Evolutionary conservation across 2,113 vertebrate genomes (phyloP).

Genomic region (Psittacus erithacus): DNA sequence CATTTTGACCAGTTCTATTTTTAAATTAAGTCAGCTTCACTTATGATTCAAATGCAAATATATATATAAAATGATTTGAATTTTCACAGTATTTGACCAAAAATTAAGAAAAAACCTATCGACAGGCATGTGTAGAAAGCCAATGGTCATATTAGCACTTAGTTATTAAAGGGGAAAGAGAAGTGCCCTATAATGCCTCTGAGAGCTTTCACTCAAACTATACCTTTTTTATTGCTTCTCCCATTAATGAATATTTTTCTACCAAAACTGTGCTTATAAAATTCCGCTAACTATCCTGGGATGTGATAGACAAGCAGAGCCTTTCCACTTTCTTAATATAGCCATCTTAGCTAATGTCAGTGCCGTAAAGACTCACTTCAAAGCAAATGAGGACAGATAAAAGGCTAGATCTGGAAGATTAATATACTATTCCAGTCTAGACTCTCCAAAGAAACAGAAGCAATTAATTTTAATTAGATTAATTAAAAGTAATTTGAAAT

Average conservation of each 20-base stretch:
- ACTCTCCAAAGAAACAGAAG: not conserved
- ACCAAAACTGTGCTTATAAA: not conserved
- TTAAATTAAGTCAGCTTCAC: not conserved
- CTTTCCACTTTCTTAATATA: not conserved
- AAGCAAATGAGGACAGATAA: not conserved
- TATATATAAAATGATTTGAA: not conserved
- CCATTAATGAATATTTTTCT: not conserved
- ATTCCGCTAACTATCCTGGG: not conserved
- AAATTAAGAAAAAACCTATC: not conserved
- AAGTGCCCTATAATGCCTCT: not conserved
- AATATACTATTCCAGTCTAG: not conserved
- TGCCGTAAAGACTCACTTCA: not conserved
- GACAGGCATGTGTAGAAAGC: not conserved
- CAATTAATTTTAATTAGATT: slow-evolving; percentile 34
- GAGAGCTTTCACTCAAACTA: not conserved
- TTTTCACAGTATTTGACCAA: not conserved
- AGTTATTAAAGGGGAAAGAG: not conserved
- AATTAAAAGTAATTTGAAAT: not conserved
- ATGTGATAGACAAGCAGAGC: slow-evolving; percentile 1
- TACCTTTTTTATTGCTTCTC: not conserved
- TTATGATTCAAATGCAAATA: not conserved
- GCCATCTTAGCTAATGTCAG: not conserved
- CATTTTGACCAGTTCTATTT: not conserved
- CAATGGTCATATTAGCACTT: not conserved
- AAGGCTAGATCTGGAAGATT: not conserved